Percentiles rank a stretch among this genome's conserved stretches.
These are phyloP conservation scores for Dysdera silvatica DNA, from an alignment of 1,140 invertebrate species.

Conservation along the genomic window DNA sequence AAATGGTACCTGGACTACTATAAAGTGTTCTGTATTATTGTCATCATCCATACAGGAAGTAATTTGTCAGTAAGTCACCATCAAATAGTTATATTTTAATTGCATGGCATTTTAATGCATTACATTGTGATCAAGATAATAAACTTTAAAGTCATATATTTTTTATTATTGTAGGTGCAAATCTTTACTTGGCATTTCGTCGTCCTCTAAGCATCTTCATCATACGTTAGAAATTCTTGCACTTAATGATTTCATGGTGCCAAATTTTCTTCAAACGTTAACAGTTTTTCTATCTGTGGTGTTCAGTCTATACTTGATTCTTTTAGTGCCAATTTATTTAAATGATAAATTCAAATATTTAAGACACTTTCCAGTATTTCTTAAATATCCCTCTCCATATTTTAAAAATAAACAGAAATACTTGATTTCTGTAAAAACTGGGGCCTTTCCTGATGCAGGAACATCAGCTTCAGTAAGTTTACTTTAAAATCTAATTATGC, in stretches of 20 bases:
- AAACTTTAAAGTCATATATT: no score
- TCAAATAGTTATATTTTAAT: no score
- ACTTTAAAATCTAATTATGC: neutral
- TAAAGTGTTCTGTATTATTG: no score
- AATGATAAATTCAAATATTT: constrained; percentile 8
- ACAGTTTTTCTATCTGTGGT: neutral
- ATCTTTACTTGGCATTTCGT: no score
- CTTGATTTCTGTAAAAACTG: constrained; percentile 12
- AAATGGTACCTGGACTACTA: no score
- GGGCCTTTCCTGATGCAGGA: constrained; percentile 20
- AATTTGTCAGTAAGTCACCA: no score
- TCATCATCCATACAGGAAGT: no score
- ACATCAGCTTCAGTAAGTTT: constrained; percentile 25
- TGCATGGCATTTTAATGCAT: no score
- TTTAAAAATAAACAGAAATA: constrained; percentile 14
- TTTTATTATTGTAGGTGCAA: no score
- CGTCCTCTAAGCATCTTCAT: no score
- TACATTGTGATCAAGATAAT: no score
- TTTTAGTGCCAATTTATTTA: neutral
- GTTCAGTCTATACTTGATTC: neutral
- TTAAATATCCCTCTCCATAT: constrained; percentile 7
- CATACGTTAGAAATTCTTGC: no score
- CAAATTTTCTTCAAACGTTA: constrained; percentile 7
- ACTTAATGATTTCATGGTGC: constrained; percentile 5
- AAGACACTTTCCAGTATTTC: neutral